Evolutionary conservation across 2,113 vertebrate genomes (phyloP), one percentile per base, ranked within the genome.

Genomic region (Rhea americana): DNA sequence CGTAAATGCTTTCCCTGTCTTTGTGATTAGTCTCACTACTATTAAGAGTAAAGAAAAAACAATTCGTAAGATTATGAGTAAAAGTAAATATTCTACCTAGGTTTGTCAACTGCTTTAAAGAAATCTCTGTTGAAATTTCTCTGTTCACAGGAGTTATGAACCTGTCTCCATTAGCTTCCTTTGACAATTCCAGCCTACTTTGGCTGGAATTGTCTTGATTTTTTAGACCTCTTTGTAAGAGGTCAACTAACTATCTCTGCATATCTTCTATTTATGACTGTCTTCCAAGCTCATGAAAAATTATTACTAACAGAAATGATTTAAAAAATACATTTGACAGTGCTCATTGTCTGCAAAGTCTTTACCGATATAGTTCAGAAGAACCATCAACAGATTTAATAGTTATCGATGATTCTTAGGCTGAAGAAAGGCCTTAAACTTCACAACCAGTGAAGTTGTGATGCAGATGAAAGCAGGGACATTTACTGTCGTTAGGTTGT

Each of bases 231-330:
- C 25, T 85, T 87, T 59, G 30, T 28, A 91, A 39, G 37, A 51
- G 56, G 58, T 82, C 17, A 86, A 93, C 92, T 62, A 91, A 65
- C 74, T 80, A 58, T 80, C 25, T 4, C 41, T 63, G 30, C 63
- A n/a, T 87, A 39, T 89, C 87, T 92, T 82, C 82, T 56, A n/a
- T 78, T 87, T 61, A 75, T 68, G 80, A 58, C 70, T 93, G 48
- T 65, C 70, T 74, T 85, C 68, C 65, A 90, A 88, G 45, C 65
- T 50, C 1, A 45, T 72, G 48, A 90, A 88, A 87, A 75, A 48
- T 41, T 75, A 58, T 82, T 90, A 39, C 43, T 80, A 47, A 67
- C 24, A 25, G 6, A 48, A 87, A 63, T 74, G 2, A 35, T 61
- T 80, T 39, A 84, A 50, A 56, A 78, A 82, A n/a, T 82, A 35